Base-by-base conservation (phyloP, 1,140 invertebrate species). In the Zelostemma sp. region DNA sequence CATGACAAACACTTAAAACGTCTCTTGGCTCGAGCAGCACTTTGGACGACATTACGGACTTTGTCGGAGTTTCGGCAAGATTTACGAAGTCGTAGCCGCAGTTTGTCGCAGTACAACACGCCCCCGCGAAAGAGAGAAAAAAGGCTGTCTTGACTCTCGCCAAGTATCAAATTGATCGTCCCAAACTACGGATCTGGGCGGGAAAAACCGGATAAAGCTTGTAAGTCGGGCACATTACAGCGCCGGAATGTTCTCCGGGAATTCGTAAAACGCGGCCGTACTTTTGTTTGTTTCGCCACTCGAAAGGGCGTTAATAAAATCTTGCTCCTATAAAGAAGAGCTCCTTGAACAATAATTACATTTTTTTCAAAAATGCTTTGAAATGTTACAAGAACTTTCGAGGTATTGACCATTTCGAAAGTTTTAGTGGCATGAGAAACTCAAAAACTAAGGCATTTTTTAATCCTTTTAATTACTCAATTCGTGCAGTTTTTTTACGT, bases 41-140 rank as follows among this genome's bases (percentile, higher is more conserved):
- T 63, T 63, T 50, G 53, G 25, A 49, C 40, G 47, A 25, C 51
- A 41, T 21, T 43, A 41, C 19, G 6, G 35, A 38, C 33, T 53
- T 33, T 53, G 18, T 15, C 6, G 12, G 53, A 72, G 57, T 68
- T 72, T 68, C 33, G 61, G 48, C 43, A 61, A 70, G 67, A 70
- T 74, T 74, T 61, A 60, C 55, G 43, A 70, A 72, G 68, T 70
- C 68, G 66, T 59, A 54, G 69, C 50, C 57, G 68, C 63, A 76
- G 68, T 73, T 73, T 73, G 68, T 65, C 71, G 71, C 66, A 71
- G 70, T 64, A 58, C 38, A 40, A 38, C 53, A 21, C 15, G 21
- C 35, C 48, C 60, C 31, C 56, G 15, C 9, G 48, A 21, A 19
- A 53, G 18, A 21, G 28, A 49, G 40, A 51, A 51, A 55, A 46